A percentile compares a stretch with the other conserved stretches of the same genome.
Conservation (phyloP, 2,797 vertebrate genomes). For the Forpus xanthops region DNA sequence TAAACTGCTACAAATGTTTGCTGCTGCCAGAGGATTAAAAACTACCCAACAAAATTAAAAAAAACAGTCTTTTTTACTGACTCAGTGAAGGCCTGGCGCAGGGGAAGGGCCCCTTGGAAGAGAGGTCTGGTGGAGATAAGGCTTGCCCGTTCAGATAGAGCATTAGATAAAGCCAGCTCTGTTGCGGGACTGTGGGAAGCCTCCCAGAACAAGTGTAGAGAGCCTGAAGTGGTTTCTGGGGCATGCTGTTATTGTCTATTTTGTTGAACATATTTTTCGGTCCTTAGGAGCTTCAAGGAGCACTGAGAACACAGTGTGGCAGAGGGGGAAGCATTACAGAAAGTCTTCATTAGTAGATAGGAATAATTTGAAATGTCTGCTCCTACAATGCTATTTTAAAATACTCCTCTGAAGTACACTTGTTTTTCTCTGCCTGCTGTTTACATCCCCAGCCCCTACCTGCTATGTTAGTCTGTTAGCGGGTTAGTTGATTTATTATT, state of each 20-base stretch:
- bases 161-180: neutral
- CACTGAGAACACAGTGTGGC: neutral
- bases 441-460: neutral
- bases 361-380: neutral
- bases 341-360: neutral
- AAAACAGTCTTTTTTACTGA: neutral
- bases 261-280: neutral
- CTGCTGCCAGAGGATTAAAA: neutral
- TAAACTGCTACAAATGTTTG: neutral
- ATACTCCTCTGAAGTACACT: neutral
- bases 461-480: neutral
- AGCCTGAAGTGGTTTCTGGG: neutral
- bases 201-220: neutral
- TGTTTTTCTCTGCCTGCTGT: neutral
- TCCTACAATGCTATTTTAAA: neutral
- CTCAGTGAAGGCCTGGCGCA: neutral
- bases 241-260: neutral
- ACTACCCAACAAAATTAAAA: neutral
- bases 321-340: neutral
- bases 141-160: neutral
- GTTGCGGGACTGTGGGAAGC: neutral
- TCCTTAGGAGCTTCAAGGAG: neutral
- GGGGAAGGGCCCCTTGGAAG: neutral
- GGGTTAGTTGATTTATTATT: neutral
- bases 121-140: neutral